phyloP scores from a whole-genome alignment of 2,888 invertebrate species.

The Halocaridina rubra region DNA sequence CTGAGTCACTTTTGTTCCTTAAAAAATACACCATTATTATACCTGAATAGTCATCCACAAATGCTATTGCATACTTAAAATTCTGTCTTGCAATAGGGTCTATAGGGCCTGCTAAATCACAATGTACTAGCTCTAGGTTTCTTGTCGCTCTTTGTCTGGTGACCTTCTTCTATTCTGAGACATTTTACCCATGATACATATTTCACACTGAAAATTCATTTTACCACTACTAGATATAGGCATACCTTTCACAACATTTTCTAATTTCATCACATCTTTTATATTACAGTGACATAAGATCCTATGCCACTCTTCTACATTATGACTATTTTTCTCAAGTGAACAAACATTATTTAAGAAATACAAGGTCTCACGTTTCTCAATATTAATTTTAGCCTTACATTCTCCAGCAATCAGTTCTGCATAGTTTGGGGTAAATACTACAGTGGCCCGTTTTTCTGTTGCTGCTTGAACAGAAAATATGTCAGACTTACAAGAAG shows the following conservation, averaged over 20 bases:
- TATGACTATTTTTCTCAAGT: background rate
- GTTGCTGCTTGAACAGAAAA: slow-evolving; percentile 9
- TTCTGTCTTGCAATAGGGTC: background rate
- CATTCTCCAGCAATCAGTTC: background rate
- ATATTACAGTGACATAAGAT: slow-evolving; percentile 22
- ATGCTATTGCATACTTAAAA: slow-evolving; percentile 18
- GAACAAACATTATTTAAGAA: background rate
- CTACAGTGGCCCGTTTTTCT: background rate
- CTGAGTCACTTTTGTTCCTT: slow-evolving; percentile 3
- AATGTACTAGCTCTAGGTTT: background rate
- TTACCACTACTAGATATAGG: background rate
- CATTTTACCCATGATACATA: slow-evolving; percentile 13
- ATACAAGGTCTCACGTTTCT: background rate
- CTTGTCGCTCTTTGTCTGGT: background rate
- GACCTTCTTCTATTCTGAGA: background rate
- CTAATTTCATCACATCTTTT: slow-evolving; percentile 5
- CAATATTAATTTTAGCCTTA: background rate
- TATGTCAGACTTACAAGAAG: no score
- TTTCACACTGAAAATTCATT: background rate
- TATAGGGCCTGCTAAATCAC: background rate
- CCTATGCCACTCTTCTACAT: background rate
- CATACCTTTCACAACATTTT: slow-evolving; percentile 10
- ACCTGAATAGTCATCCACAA: slow-evolving; percentile 15
- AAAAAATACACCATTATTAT: background rate
- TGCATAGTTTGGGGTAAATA: background rate